These are phyloP conservation scores for Bryconaethiops microstoma DNA, from an alignment of 2,797 vertebrate genomes.

Conservation along the genomic window DNA sequence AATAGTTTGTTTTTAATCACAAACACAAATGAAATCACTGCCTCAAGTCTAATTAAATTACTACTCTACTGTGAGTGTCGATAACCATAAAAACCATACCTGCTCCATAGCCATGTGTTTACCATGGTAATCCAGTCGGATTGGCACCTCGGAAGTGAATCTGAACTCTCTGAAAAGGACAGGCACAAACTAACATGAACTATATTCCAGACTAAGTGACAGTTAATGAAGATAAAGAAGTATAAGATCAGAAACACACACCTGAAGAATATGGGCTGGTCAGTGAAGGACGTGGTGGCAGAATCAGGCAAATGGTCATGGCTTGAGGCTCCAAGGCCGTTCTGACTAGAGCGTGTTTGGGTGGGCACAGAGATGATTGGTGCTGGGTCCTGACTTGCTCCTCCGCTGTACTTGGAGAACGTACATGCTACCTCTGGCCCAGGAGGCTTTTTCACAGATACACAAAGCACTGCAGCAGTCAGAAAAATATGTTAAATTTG, in stretches of 20 bases:
- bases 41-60: too few species aligned
- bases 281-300: slow-evolving; percentile 77
- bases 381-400: slow-evolving; percentile 81
- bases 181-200: slow-evolving; percentile 7
- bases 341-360: slow-evolving; percentile 80
- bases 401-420: slow-evolving; percentile 83
- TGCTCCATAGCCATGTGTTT: slow-evolving; percentile 98
- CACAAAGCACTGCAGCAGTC: slow-evolving; percentile 62
- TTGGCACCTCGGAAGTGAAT: slow-evolving; percentile 97
- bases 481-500: too few species aligned
- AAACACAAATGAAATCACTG: not conserved
- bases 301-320: slow-evolving; percentile 70
- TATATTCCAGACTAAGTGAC: not conserved
- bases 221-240: not conserved
- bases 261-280: slow-evolving; percentile 98
- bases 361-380: slow-evolving; percentile 90
- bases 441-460: slow-evolving; percentile 85
- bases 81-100: slow-evolving; percentile 70
- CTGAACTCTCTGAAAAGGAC: slow-evolving; percentile 88
- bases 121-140: slow-evolving; percentile 96
- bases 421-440: slow-evolving; percentile 89
- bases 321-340: slow-evolving; percentile 70
- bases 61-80: too few species aligned
- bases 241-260: slow-evolving; percentile 53
- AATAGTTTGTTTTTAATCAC: not conserved